Percentiles rank a stretch among this genome's conserved stretches.
These are phyloP conservation scores for Oscheius sp. DNA, from an alignment of 2,888 invertebrate species.

Conservation along the genomic window DNA sequence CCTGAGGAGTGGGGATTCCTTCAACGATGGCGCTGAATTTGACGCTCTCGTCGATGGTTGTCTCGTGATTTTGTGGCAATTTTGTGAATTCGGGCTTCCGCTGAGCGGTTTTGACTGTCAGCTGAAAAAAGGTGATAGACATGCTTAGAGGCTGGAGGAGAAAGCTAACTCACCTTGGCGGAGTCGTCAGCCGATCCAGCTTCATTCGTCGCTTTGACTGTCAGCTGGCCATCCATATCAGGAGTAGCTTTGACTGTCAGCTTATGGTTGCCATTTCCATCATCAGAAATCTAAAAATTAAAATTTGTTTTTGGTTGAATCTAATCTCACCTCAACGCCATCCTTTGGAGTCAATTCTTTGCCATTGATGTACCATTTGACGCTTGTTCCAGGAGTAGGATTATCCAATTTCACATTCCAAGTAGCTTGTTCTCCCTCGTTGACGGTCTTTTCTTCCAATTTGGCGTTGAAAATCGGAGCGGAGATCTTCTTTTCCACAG, in stretches of 20 bases:
- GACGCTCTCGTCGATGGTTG: conserved; percentile 79
- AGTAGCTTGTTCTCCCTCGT: conserved; percentile 78
- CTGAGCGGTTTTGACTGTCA: conserved; percentile 36
- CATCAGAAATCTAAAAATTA: conserved; percentile 47
- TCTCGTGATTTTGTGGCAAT: conserved; percentile 64
- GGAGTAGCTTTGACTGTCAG: conserved; percentile 76
- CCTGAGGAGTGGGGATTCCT: conserved; percentile 66
- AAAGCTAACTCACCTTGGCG: conserved; percentile 44
- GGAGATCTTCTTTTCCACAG: conserved; percentile 73
- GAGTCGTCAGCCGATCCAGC: conserved; percentile 49
- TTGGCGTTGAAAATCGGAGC: conserved; percentile 85
- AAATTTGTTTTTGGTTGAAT: neutral
- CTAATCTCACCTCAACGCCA: conserved; percentile 34
- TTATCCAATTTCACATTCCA: conserved; percentile 53
- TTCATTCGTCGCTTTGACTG: conserved; percentile 54
- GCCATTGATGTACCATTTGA: conserved; percentile 61
- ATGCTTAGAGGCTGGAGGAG: conserved; percentile 7
- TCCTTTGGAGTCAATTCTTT: conserved; percentile 45
- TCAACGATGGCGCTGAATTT: conserved; percentile 80
- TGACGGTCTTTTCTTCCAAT: conserved; percentile 83
- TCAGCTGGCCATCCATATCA: conserved; percentile 47
- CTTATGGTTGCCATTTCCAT: conserved; percentile 71
- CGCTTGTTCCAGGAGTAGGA: conserved; percentile 48
- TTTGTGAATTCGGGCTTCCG: conserved; percentile 65
- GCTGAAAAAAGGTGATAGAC: conserved; percentile 8